Percentiles rank a stretch among this genome's conserved stretches.
Evolutionary conservation across 2,888 invertebrate genomes (phyloP).

Genomic region (Stenurella melanura): DNA sequence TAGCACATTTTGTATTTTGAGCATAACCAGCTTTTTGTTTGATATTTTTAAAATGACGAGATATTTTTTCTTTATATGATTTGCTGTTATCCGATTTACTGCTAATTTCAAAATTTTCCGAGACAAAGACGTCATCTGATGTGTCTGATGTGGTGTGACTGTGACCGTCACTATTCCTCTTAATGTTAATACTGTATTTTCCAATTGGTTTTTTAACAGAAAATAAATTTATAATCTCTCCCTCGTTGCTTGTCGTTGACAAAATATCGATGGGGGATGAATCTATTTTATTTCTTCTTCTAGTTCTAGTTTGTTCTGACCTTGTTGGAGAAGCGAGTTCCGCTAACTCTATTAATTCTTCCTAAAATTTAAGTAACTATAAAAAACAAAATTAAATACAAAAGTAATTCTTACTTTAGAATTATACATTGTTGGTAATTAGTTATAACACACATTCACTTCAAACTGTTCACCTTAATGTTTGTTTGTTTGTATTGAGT

Average conservation of each 20-base stretch:
- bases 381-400: neutral
- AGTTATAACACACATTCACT: neutral
- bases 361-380: constrained; percentile 48
- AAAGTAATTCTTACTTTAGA: constrained; percentile 3
- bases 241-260: constrained; percentile 40
- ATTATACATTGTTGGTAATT: neutral
- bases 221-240: constrained; percentile 51
- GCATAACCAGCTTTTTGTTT: constrained; percentile 68
- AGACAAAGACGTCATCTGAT: constrained; percentile 59
- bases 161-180: constrained; percentile 44
- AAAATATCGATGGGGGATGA: constrained; percentile 40
- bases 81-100: constrained; percentile 59
- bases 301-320: constrained; percentile 41
- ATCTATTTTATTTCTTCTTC: constrained; percentile 46
- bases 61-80: constrained; percentile 71
- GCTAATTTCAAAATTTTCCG: constrained; percentile 53
- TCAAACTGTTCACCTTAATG: neutral
- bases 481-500: neutral
- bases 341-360: constrained; percentile 58
- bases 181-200: constrained; percentile 30
- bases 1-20: constrained; percentile 52
- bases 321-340: constrained; percentile 54
- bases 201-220: constrained; percentile 52
- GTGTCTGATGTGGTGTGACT: constrained; percentile 56
- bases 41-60: constrained; percentile 69